These are phyloP conservation scores for Uloborus diversus DNA, from an alignment of 1,140 invertebrate genomes.

Conservation along the genomic window DNA sequence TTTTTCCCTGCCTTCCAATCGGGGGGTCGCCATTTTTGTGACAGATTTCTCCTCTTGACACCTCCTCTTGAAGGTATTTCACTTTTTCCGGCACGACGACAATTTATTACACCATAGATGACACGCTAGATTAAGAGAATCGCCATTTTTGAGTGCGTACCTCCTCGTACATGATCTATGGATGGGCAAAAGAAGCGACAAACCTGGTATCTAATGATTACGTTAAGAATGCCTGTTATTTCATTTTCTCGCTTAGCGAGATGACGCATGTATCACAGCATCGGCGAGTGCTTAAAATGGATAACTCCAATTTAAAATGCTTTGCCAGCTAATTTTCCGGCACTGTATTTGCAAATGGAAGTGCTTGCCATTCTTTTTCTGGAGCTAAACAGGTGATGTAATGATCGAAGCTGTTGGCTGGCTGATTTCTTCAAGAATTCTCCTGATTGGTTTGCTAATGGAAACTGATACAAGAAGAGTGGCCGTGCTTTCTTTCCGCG, in stretches of 20 bases:
- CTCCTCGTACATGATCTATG: slow-evolving; percentile 38
- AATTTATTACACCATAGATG: slow-evolving; percentile 49
- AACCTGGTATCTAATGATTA: not conserved
- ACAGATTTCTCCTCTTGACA: slow-evolving; percentile 43
- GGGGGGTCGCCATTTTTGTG: slow-evolving; percentile 31
- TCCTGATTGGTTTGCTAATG: not conserved
- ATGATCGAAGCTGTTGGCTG: not conserved
- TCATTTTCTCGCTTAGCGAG: not conserved
- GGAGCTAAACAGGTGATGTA: not conserved
- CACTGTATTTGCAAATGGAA: not conserved
- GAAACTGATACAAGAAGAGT: not conserved
- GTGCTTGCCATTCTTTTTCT: not conserved
- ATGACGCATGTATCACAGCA: not conserved
- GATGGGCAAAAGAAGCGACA: not conserved
- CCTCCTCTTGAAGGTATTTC: slow-evolving; percentile 45
- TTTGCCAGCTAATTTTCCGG: not conserved
- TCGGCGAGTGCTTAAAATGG: slow-evolving; percentile 6
- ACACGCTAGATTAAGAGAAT: slow-evolving; percentile 48
- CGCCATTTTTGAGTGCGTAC: slow-evolving; percentile 26
- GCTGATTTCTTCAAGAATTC: not conserved
- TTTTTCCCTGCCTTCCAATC: not conserved
- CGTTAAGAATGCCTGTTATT: not conserved
- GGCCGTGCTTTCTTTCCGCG: not conserved
- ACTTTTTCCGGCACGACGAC: slow-evolving; percentile 10
- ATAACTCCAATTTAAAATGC: slow-evolving; percentile 20